Evolutionary conservation across 1,140 invertebrate species (phyloP).

Genomic region (Asobara japonica): DNA sequence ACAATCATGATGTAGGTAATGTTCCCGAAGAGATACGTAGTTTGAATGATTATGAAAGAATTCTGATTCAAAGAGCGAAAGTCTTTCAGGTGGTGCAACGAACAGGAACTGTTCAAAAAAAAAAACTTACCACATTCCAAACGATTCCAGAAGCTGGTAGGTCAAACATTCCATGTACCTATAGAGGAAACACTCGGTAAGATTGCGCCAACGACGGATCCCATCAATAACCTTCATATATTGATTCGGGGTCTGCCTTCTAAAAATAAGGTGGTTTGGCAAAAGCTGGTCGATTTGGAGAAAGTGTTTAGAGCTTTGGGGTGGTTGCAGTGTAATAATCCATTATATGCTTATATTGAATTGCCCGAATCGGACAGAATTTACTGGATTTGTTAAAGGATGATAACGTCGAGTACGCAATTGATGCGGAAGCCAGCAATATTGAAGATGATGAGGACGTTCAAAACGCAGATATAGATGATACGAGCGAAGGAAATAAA

Average conservation of each 20-base stretch:
- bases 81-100: neutral
- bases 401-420: neutral
- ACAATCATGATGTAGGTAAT: no score
- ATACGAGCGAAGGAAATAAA: no score
- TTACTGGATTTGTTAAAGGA: neutral
- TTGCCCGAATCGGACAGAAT: neutral
- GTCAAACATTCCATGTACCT: neutral
- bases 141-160: neutral
- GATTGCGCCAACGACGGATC: neutral
- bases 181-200: neutral
- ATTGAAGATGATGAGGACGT: neutral
- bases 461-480: no score
- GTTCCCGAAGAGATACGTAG: no score
- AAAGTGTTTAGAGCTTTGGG: neutral
- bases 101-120: neutral
- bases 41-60: no score
- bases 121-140: neutral
- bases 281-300: neutral
- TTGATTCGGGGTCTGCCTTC: neutral
- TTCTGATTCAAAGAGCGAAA: no score
- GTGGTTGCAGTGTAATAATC: neutral
- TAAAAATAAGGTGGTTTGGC: no score
- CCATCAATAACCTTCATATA: neutral
- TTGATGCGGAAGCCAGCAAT: neutral
- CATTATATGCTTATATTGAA: neutral